A percentile compares a stretch with the other conserved stretches of the same genome.
Conservation (phyloP, 2,888 invertebrate genomes). For the Agrotis ipsilon region DNA sequence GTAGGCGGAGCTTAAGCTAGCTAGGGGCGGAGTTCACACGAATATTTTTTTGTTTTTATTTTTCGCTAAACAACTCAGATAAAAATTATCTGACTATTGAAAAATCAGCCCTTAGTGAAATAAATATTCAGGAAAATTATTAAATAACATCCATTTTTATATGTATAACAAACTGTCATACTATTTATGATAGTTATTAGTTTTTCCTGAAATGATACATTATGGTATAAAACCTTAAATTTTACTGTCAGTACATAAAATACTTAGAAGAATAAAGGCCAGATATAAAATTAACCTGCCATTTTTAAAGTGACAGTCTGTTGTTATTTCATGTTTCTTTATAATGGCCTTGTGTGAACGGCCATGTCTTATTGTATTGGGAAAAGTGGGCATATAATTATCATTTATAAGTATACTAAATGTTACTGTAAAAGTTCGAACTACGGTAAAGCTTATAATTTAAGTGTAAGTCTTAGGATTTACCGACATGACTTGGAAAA, state of each 20-base stretch:
- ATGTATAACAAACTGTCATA: neutral
- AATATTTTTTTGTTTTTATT: neutral
- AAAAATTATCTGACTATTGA: too few relatives aligned
- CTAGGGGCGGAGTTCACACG: constrained; percentile 17
- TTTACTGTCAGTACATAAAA: neutral
- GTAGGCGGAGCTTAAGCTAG: constrained; percentile 19
- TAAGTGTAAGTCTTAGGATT: too few relatives aligned
- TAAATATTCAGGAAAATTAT: neutral
- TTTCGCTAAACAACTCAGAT: too few relatives aligned
- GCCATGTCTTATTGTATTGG: neutral
- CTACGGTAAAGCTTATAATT: too few relatives aligned
- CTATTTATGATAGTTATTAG: too few relatives aligned
- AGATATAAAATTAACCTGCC: constrained; percentile 4
- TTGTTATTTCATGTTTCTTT: neutral
- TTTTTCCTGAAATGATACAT: too few relatives aligned
- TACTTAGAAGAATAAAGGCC: neutral
- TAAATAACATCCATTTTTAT: neutral
- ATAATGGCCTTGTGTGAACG: neutral
- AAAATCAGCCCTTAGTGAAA: too few relatives aligned
- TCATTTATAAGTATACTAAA: too few relatives aligned
- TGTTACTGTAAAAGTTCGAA: too few relatives aligned
- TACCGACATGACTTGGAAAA: too few relatives aligned
- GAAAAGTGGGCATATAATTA: neutral
- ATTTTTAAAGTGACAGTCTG: neutral
- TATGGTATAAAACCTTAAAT: neutral